Evolutionary conservation across 64 coral and sea anemone genomes (phyloP).

Genomic region (Dendronephthya gigantea): DNA sequence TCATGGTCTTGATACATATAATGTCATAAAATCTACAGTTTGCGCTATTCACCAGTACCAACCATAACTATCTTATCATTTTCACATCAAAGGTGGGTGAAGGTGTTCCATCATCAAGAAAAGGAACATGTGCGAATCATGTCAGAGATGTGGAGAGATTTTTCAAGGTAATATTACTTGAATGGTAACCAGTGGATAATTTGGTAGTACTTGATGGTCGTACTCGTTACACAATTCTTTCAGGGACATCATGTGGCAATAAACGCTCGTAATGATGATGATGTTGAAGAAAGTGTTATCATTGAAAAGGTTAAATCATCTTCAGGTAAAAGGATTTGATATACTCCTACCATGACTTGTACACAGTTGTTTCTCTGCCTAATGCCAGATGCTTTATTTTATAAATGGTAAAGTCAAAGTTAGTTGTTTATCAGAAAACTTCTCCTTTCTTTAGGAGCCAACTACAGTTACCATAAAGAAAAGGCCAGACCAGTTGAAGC

Average conservation of each 20-base stretch:
- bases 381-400: too few relatives aligned
- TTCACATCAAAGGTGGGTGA: constrained; percentile 66
- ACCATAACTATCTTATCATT: not conserved
- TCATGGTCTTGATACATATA: too few relatives aligned
- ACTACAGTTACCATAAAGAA: constrained; percentile 94
- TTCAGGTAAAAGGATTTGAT: constrained; percentile 56
- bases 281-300: constrained; percentile 75
- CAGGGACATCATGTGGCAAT: constrained; percentile 95
- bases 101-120: constrained; percentile 78
- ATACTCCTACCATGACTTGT: not conserved
- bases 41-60: not conserved
- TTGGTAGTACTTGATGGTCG: not conserved
- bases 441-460: constrained; percentile 48
- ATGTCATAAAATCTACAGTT: too few relatives aligned
- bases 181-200: not conserved
- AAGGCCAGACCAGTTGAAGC: constrained; percentile 87
- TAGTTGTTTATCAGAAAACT: not conserved
- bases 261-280: constrained; percentile 82
- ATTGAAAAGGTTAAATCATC: constrained; percentile 87
- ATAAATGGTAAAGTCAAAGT: too few relatives aligned
- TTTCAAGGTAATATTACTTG: constrained; percentile 55
- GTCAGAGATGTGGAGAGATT: constrained; percentile 82
- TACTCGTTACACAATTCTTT: too few relatives aligned
- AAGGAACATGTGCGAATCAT: constrained; percentile 85
- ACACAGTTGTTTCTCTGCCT: too few relatives aligned